Conservation (phyloP, 2,113 vertebrate genomes). For the Hemibagrus wyckioides region DNA sequence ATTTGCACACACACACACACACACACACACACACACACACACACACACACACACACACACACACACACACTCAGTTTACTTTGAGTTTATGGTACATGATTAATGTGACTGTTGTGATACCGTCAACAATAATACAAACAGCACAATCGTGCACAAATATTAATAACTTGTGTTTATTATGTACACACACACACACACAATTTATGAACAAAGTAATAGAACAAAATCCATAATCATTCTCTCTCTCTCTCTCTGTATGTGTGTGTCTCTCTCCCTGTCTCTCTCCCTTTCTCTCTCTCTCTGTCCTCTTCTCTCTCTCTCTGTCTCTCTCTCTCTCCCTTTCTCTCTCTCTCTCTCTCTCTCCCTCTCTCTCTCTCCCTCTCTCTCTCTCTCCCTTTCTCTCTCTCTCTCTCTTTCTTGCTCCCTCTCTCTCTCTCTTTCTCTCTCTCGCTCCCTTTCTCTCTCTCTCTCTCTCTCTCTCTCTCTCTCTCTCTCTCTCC, state of each 20-base stretch:
- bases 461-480: neutral
- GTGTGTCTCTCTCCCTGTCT: neutral
- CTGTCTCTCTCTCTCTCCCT: neutral
- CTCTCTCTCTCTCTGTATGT: neutral
- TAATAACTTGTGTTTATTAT: neutral
- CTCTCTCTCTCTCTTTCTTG: neutral
- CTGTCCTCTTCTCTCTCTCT: neutral
- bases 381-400: neutral
- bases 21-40: conserved; percentile 19
- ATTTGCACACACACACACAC: neutral
- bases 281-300: neutral
- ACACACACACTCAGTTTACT: neutral
- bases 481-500: too few species aligned
- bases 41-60: conserved; percentile 16
- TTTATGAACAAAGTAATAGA: neutral
- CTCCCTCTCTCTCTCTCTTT: neutral
- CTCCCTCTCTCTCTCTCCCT: too few species aligned
- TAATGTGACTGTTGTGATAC: neutral
- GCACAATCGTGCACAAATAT: neutral
- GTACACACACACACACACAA: neutral
- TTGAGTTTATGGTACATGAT: neutral
- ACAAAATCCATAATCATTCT: neutral
- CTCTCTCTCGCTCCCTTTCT: neutral
- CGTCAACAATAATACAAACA: neutral
- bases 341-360: neutral